Conservation (phyloP, 2,113 vertebrate genomes). For the Riparia riparia region DNA sequence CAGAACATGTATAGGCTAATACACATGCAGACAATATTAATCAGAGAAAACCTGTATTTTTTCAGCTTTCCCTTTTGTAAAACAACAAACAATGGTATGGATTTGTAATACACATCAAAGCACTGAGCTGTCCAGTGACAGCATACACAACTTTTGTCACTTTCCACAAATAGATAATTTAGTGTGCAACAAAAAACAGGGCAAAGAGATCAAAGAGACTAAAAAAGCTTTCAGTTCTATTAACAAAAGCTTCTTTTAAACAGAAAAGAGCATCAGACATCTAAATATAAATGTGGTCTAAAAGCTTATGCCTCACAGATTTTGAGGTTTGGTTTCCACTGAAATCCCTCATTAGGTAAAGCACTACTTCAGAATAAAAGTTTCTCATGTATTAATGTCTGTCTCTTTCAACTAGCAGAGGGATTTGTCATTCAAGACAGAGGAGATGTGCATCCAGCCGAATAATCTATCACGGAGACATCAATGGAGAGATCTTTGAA, state of each 20-base stretch:
- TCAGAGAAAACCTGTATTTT: neutral
- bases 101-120: neutral
- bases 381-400: neutral
- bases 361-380: neutral
- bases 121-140: neutral
- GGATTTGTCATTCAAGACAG: neutral
- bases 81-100: neutral
- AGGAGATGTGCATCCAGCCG: neutral
- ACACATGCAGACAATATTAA: neutral
- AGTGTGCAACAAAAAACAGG: neutral
- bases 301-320: neutral
- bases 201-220: neutral
- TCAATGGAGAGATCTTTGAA: neutral
- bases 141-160: neutral
- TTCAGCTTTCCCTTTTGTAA: neutral
- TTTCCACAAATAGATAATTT: constrained; percentile 17
- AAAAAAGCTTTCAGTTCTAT: neutral
- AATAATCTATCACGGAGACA: neutral
- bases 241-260: constrained; percentile 12
- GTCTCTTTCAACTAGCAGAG: neutral
- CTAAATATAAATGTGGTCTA: neutral
- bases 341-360: neutral
- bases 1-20: neutral
- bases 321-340: neutral
- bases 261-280: neutral